phyloP scores from a whole-genome alignment of 2,888 invertebrate genomes.

The Macrophya annulata region DNA sequence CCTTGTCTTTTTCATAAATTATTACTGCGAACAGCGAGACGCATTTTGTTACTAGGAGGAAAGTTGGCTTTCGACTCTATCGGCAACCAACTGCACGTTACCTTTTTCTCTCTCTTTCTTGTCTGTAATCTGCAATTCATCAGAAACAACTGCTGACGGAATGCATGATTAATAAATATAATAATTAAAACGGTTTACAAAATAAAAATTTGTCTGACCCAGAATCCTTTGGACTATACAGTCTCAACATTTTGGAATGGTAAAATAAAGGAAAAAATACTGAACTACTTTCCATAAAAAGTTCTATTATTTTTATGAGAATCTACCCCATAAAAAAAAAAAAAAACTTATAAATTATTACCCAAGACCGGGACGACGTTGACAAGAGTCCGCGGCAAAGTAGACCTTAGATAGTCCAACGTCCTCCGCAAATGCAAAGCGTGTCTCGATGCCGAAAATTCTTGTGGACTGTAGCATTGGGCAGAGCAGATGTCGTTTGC shows the following conservation, averaged over 20 bases:
- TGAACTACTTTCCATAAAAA: neutral
- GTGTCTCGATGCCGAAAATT: constrained; percentile 83
- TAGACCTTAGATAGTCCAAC: constrained; percentile 85
- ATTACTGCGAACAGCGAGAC: constrained; percentile 22
- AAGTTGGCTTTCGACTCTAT: constrained; percentile 51
- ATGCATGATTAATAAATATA: constrained; percentile 38
- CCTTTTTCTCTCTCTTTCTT: constrained; percentile 20
- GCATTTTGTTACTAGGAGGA: constrained; percentile 50
- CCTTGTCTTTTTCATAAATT: constrained; percentile 48
- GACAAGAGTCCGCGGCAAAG: constrained; percentile 86
- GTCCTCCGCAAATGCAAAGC: constrained; percentile 84
- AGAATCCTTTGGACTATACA: neutral
- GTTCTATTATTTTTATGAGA: neutral
- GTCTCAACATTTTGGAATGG: constrained; percentile 15
- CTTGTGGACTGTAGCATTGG: constrained; percentile 81
- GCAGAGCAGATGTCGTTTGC: constrained; percentile 90
- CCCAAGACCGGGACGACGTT: constrained; percentile 88
- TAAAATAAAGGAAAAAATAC: constrained; percentile 26
- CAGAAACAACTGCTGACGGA: neutral
- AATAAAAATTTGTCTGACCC: neutral
- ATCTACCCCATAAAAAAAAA: neutral
- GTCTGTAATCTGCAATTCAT: constrained; percentile 31
- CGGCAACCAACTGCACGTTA: constrained; percentile 28
- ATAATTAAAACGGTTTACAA: neutral
- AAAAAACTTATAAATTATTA: constrained; percentile 73